A percentile compares a stretch with the other conserved stretches of the same genome.
These are phyloP conservation scores for Periplaneta americana DNA, from an alignment of 1,140 invertebrate genomes.

Conservation along the genomic window DNA sequence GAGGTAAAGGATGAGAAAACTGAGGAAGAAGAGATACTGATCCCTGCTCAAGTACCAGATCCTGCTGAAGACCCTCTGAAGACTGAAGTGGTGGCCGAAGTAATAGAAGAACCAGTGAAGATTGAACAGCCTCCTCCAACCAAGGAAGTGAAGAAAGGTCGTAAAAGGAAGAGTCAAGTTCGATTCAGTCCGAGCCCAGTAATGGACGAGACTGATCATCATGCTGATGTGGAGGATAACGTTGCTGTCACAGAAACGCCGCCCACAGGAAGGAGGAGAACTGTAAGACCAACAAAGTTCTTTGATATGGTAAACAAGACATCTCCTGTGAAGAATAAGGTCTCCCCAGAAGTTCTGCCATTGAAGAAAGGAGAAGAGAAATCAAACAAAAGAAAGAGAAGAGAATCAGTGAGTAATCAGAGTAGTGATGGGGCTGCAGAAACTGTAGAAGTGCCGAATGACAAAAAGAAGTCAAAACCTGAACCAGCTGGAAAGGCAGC, in stretches of 20 bases:
- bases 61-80: neutral
- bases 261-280: neutral
- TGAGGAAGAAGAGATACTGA: neutral
- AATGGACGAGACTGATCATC: constrained; percentile 11
- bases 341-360: neutral
- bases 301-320: neutral
- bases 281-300: neutral
- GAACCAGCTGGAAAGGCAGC: constrained; percentile 18
- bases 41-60: neutral
- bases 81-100: neutral
- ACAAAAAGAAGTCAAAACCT: constrained; percentile 18
- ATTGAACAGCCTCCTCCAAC: neutral
- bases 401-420: neutral
- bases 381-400: neutral
- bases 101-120: neutral
- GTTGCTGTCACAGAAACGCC: neutral
- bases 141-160: neutral
- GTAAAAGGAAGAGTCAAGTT: constrained; percentile 14
- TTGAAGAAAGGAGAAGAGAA: neutral
- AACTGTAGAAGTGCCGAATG: constrained; percentile 12
- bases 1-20: neutral
- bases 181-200: constrained; percentile 6
- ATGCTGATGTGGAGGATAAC: constrained; percentile 21
- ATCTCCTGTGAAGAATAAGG: neutral
- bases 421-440: constrained; percentile 9